Percentiles rank a stretch among this genome's conserved stretches.
phyloP scores from a whole-genome alignment of 2,113 vertebrate species.

The crab-eating macaque (Macaca fascicularis) region DNA sequence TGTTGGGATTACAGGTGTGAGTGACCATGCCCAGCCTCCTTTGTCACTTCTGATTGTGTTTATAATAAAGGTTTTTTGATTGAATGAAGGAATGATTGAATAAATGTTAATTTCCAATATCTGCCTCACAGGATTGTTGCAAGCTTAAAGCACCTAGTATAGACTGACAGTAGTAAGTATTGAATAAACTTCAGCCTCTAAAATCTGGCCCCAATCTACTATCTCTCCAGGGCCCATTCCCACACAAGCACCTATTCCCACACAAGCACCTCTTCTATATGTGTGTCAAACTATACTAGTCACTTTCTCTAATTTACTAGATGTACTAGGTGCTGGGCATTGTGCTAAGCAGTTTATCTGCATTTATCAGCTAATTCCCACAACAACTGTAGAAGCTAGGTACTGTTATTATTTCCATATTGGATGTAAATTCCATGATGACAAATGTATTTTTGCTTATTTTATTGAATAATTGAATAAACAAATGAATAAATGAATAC shows the following conservation, averaged over 20 bases:
- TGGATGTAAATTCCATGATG: neutral
- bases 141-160: neutral
- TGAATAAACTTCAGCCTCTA: neutral
- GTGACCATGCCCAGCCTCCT: no score
- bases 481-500: neutral
- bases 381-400: neutral
- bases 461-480: neutral
- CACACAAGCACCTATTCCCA: neutral
- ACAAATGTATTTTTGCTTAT: neutral
- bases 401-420: neutral
- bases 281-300: neutral
- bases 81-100: neutral
- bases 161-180: neutral
- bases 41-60: no score
- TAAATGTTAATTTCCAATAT: neutral
- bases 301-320: neutral
- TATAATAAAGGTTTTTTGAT: neutral
- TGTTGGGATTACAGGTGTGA: no score
- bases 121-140: neutral
- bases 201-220: neutral
- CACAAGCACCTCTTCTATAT: neutral
- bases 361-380: neutral
- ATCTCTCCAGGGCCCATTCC: neutral
- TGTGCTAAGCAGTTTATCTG: neutral
- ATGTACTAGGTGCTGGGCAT: neutral